Percentiles rank a stretch among this genome's conserved stretches.
Conservation (phyloP, 2,888 invertebrate species). For the Ophraella communa region DNA sequence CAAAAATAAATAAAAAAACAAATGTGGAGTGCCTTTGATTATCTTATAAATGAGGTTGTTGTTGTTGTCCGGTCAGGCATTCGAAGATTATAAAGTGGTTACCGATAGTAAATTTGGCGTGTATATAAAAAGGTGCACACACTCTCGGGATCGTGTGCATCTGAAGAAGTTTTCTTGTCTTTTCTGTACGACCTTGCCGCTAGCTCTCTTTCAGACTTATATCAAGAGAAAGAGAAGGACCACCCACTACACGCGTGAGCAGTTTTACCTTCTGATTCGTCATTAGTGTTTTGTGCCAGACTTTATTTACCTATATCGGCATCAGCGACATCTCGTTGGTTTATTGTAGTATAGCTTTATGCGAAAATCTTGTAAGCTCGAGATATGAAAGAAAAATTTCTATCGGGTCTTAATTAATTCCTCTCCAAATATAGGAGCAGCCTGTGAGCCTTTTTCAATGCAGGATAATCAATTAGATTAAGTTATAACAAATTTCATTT, state of each 20-base stretch:
- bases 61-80: conserved; percentile 21
- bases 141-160: conserved; percentile 31
- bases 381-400: conserved; percentile 10
- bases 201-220: conserved; percentile 32
- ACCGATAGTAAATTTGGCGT: conserved; percentile 36
- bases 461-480: too few species aligned
- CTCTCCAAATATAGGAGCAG: background rate
- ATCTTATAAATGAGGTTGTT: conserved; percentile 28
- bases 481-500: too few species aligned
- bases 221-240: conserved; percentile 30
- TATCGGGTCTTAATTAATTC: background rate
- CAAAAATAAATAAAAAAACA: conserved; percentile 1
- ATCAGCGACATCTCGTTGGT: conserved; percentile 25
- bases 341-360: conserved; percentile 23
- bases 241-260: conserved; percentile 35
- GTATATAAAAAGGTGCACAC: conserved; percentile 33
- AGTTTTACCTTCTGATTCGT: conserved; percentile 26
- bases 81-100: conserved; percentile 33
- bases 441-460: too few species aligned
- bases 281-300: conserved; percentile 23
- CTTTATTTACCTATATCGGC: too few species aligned
- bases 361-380: conserved; percentile 16
- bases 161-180: conserved; percentile 31
- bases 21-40: conserved; percentile 18
- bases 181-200: conserved; percentile 35